These are phyloP conservation scores for Orchestia grillus DNA, from an alignment of 1,140 invertebrate species.

Conservation along the genomic window DNA sequence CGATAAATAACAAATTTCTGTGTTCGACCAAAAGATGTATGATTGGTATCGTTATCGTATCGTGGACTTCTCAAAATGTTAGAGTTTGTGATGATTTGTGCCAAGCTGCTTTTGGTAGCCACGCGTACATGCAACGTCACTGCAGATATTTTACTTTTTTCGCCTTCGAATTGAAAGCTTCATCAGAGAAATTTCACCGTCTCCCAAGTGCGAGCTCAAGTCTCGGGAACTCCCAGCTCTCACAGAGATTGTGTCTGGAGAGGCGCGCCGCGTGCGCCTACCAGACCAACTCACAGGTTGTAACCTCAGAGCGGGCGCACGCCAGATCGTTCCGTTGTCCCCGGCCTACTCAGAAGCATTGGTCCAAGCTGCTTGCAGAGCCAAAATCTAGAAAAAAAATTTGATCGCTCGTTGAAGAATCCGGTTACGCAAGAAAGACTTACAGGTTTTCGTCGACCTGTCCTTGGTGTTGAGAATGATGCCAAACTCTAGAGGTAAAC, in stretches of 20 bases:
- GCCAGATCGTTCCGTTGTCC: not conserved
- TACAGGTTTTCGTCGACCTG: not conserved
- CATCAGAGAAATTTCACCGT: not conserved
- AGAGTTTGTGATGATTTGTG: not conserved
- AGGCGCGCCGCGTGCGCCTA: not conserved
- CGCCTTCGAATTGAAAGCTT: not conserved
- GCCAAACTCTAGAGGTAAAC: too few relatives aligned
- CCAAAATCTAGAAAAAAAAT: not conserved
- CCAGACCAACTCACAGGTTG: not conserved
- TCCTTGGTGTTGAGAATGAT: too few relatives aligned
- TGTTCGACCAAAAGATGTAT: not conserved
- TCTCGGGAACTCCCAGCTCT: not conserved
- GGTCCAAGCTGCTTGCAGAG: not conserved
- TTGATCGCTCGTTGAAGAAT: not conserved
- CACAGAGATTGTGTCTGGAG: not conserved
- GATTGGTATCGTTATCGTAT: not conserved
- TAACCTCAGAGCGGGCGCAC: not conserved
- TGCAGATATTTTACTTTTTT: not conserved
- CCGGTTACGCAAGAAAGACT: not conserved
- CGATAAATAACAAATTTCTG: not conserved
- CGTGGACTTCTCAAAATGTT: not conserved
- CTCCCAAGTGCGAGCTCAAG: not conserved
- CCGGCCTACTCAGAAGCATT: not conserved
- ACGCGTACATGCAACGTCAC: not conserved
- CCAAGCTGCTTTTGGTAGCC: not conserved